phyloP scores from a whole-genome alignment of 1,140 invertebrate species.

The Drosophila kepulauana region DNA sequence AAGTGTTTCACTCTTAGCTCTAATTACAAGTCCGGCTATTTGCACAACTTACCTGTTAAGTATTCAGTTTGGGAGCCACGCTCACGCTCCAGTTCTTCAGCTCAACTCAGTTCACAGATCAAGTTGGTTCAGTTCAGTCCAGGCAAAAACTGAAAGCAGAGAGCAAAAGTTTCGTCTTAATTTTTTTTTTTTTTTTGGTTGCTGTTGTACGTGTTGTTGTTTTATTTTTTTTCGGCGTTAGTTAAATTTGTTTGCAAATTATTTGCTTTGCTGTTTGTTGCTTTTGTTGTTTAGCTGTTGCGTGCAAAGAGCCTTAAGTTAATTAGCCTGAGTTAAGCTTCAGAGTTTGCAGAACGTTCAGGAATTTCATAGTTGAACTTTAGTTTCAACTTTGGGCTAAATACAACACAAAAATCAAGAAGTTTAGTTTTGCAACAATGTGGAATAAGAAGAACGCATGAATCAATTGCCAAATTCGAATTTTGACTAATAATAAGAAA shows the following conservation, averaged over 20 bases:
- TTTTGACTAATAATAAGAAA: not conserved
- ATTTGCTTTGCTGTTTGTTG: slow-evolving; percentile 58
- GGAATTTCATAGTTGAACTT: slow-evolving; percentile 60
- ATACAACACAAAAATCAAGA: not conserved
- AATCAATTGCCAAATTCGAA: too few relatives aligned
- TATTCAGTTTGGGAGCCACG: slow-evolving; percentile 69
- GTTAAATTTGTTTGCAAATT: slow-evolving; percentile 73
- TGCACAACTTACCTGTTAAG: slow-evolving; percentile 71
- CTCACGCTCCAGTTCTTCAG: slow-evolving; percentile 69
- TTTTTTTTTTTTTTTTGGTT: slow-evolving; percentile 34
- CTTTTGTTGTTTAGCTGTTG: slow-evolving; percentile 47
- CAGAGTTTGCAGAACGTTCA: slow-evolving; percentile 43
- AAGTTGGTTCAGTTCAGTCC: slow-evolving; percentile 14
- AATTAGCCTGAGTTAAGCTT: slow-evolving; percentile 68
- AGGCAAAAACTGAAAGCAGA: slow-evolving; percentile 55
- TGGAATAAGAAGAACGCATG: not conserved
- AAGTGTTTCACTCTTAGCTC: slow-evolving; percentile 41
- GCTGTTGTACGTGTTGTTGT: slow-evolving; percentile 21
- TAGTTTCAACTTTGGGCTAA: not conserved
- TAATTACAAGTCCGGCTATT: slow-evolving; percentile 68
- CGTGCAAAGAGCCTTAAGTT: slow-evolving; percentile 55
- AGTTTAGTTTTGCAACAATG: not conserved
- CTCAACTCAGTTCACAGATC: slow-evolving; percentile 4
- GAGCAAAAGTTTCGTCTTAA: slow-evolving; percentile 45
- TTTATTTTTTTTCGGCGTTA: slow-evolving; percentile 49